Conservation (phyloP, 2,888 invertebrate genomes). For the Onthophagus sagittarius region DNA sequence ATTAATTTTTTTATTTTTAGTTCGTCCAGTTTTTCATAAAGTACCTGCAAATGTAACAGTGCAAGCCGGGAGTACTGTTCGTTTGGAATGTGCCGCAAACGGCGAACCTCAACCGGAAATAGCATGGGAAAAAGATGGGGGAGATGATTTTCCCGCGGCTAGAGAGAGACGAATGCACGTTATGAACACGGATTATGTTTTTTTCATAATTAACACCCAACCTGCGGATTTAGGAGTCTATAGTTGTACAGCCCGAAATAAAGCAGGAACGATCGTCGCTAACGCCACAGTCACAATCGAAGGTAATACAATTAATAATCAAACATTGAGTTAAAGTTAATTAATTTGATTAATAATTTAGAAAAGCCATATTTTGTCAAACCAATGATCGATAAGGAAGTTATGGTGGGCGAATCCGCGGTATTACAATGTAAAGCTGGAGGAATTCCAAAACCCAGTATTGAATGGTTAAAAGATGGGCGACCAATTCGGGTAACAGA, state of each 20-base stretch:
- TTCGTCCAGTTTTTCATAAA: slow-evolving; percentile 82
- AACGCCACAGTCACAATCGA: slow-evolving; percentile 82
- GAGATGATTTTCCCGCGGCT: slow-evolving; percentile 91
- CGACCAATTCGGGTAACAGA: slow-evolving; percentile 67
- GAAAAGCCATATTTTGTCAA: slow-evolving; percentile 85
- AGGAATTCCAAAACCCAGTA: slow-evolving; percentile 77
- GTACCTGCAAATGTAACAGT: slow-evolving; percentile 81
- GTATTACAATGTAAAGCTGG: slow-evolving; percentile 85
- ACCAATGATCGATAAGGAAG: slow-evolving; percentile 81
- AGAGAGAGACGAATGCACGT: slow-evolving; percentile 89
- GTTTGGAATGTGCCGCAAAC: slow-evolving; percentile 85
- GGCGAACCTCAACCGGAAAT: slow-evolving; percentile 88
- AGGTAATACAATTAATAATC: slow-evolving; percentile 43
- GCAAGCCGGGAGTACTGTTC: slow-evolving; percentile 79
- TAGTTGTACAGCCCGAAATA: slow-evolving; percentile 88
- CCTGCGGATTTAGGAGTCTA: slow-evolving; percentile 87
- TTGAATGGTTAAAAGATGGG: slow-evolving; percentile 85
- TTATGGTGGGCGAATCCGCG: slow-evolving; percentile 75
- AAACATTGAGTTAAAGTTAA: background rate
- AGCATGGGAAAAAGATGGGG: slow-evolving; percentile 89
- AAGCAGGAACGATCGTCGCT: slow-evolving; percentile 80
- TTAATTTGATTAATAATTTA: slow-evolving; percentile 34
- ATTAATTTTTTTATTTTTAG: slow-evolving; percentile 45
- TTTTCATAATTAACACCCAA: slow-evolving; percentile 90
- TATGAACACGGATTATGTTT: slow-evolving; percentile 85